A percentile compares a stretch with the other conserved stretches of the same genome.
Conservation (phyloP, 2,888 invertebrate species). For the Andrena praecox region DNA sequence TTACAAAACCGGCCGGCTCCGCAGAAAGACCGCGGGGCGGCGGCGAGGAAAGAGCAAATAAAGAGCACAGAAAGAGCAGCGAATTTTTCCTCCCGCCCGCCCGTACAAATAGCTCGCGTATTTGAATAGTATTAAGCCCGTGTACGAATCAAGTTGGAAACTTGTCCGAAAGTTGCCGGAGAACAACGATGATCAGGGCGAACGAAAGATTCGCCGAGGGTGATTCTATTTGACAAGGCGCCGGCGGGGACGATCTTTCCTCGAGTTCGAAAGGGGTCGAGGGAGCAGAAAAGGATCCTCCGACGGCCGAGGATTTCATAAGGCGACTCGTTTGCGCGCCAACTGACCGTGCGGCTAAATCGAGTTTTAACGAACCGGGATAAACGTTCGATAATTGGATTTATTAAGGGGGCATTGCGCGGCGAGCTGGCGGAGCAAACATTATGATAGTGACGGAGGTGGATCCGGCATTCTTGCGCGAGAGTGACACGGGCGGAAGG, state of each 20-base stretch:
- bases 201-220: not conserved
- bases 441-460: slow-evolving; percentile 63
- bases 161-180: slow-evolving; percentile 9
- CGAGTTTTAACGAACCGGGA: slow-evolving; percentile 68
- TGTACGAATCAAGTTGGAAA: not conserved
- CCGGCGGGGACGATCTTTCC: not conserved
- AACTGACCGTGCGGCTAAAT: slow-evolving; percentile 49
- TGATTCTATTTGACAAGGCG: not conserved
- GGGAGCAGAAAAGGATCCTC: slow-evolving; percentile 1
- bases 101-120: not conserved
- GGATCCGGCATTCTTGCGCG: slow-evolving; percentile 58
- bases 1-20: not conserved
- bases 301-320: slow-evolving; percentile 51
- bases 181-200: slow-evolving; percentile 6
- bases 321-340: slow-evolving; percentile 34
- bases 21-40: not conserved
- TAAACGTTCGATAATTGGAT: slow-evolving; percentile 70
- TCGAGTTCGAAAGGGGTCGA: slow-evolving; percentile 1
- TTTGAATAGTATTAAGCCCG: slow-evolving; percentile 29
- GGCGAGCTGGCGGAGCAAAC: slow-evolving; percentile 47
- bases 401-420: slow-evolving; percentile 61
- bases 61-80: not conserved
- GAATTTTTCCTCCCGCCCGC: slow-evolving; percentile 5
- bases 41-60: not conserved
- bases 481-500: slow-evolving; percentile 73